phyloP scores from a whole-genome alignment of 64 coral and sea anemone genomes.

The Cladopsammia gracilis region DNA sequence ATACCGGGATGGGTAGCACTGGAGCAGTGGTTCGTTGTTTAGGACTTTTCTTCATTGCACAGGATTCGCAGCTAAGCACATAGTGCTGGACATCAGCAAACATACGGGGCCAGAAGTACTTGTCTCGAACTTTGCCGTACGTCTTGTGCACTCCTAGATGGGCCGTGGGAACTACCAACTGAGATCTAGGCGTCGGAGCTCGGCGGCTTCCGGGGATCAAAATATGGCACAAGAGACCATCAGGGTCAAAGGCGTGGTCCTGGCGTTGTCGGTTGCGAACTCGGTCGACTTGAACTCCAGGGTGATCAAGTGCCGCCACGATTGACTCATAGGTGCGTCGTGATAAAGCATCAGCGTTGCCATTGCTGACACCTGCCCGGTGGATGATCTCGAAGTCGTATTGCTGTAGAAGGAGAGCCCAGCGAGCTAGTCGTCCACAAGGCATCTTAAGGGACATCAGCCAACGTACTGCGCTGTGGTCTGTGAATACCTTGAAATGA shows the following conservation, averaged over 20 bases:
- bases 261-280: constrained; percentile 19
- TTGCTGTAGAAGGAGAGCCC: background rate
- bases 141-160: constrained; percentile 27
- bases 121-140: background rate
- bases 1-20: no score
- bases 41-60: no score
- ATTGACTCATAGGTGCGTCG: background rate
- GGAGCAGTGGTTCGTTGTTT: no score
- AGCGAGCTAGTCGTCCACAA: background rate
- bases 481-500: background rate
- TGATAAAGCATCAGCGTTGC: constrained; percentile 32
- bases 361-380: background rate
- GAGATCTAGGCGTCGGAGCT: background rate
- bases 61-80: background rate
- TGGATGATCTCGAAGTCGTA: background rate
- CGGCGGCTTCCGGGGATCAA: constrained; percentile 15
- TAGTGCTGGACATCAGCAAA: background rate
- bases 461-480: constrained; percentile 2
- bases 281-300: background rate
- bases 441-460: background rate
- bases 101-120: background rate
- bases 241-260: constrained; percentile 17
- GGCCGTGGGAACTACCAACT: constrained; percentile 19
- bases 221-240: constrained; percentile 33
- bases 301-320: background rate